Conservation (phyloP, 2,888 invertebrate genomes). For the Sepioteuthis lessoniana region DNA sequence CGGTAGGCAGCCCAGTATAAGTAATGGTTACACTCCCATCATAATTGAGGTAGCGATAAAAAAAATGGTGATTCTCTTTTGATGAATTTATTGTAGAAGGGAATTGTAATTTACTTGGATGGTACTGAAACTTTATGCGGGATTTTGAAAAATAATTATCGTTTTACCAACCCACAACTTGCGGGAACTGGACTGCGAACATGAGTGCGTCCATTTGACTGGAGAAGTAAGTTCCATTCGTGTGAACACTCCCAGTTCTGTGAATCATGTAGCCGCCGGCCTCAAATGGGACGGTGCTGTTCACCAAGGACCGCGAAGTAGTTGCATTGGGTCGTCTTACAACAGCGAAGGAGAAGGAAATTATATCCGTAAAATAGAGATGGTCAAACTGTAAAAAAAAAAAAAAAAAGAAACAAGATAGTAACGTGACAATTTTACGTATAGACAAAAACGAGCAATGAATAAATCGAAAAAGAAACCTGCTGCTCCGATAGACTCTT, state of each 20-base stretch:
- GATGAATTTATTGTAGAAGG: too few relatives aligned
- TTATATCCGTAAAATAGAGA: neutral
- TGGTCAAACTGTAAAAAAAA: constrained; percentile 15
- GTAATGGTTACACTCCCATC: too few relatives aligned
- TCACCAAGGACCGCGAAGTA: neutral
- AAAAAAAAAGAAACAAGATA: neutral
- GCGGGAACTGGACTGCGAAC: neutral
- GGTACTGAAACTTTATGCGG: too few relatives aligned
- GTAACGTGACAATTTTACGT: neutral
- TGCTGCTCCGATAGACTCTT: too few relatives aligned
- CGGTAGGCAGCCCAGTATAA: too few relatives aligned
- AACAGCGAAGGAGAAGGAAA: constrained; percentile 14
- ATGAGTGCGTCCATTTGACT: neutral
- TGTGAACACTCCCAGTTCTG: neutral
- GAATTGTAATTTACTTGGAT: too few relatives aligned
- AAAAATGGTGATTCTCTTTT: too few relatives aligned
- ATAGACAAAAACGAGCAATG: too few relatives aligned
- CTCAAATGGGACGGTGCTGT: neutral
- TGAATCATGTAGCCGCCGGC: constrained; percentile 24
- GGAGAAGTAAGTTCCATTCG: neutral
- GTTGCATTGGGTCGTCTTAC: neutral
- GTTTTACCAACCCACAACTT: neutral
- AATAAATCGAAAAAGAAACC: too few relatives aligned
- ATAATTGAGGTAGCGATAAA: too few relatives aligned
- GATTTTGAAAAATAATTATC: too few relatives aligned